These are phyloP conservation scores for Willowsia nigromaculata DNA, from an alignment of 2,888 invertebrate species.

Conservation along the genomic window DNA sequence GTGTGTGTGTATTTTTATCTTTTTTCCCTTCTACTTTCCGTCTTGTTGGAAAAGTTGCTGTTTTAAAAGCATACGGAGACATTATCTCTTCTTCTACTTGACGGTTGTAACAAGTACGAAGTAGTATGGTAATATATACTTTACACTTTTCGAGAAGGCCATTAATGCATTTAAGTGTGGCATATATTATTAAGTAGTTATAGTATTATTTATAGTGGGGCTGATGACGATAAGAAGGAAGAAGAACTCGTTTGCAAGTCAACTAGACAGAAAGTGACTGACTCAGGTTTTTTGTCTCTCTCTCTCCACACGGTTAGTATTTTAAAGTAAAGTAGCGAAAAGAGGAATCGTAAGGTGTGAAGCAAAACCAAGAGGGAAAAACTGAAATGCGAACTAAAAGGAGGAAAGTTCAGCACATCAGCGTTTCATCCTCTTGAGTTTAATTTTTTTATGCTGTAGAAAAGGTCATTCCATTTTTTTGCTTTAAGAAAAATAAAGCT, in stretches of 20 bases:
- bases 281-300: conserved; percentile 4
- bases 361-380: conserved; percentile 16
- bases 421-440: neutral
- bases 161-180: conserved; percentile 5
- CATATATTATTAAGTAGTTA: neutral
- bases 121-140: neutral
- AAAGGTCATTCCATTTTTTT: neutral
- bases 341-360: neutral
- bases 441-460: neutral
- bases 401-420: neutral
- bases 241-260: conserved; percentile 53
- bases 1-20: neutral
- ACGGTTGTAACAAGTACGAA: neutral
- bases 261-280: conserved; percentile 55
- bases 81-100: neutral
- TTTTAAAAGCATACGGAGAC: conserved; percentile 9
- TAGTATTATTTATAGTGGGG: neutral
- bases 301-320: neutral
- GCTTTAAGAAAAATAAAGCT: neutral
- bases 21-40: conserved; percentile 1
- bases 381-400: conserved; percentile 42
- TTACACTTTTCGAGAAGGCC: neutral
- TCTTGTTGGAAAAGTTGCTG: neutral
- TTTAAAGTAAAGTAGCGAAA: neutral
- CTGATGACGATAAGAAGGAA: neutral